Evolutionary conservation across 30 jellyfish, hydroid and myxozoan species (phyloP).

Genomic region (Nemopilema nomurai): DNA sequence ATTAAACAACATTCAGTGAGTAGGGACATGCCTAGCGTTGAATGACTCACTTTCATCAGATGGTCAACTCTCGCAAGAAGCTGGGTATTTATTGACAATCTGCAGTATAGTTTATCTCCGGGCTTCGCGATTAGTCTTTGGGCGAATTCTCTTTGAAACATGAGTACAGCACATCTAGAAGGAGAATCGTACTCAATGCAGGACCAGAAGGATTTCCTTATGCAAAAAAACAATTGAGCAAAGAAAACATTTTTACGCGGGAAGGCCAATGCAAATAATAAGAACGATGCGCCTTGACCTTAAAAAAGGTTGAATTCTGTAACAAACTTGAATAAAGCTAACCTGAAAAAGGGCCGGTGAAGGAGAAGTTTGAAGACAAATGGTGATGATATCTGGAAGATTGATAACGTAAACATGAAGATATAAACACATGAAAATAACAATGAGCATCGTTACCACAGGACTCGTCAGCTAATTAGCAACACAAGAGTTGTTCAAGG

Average conservation of each 20-base stretch:
- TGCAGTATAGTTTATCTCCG: constrained; percentile 91
- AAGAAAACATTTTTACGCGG: background rate
- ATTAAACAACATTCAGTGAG: background rate
- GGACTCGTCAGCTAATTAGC: no score
- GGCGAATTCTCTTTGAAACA: constrained; percentile 99
- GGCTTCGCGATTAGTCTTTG: constrained; percentile 95
- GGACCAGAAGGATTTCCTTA: background rate
- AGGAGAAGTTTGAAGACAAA: constrained; percentile 91
- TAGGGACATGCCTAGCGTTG: background rate
- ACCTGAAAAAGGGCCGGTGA: constrained; percentile 98
- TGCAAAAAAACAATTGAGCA: background rate
- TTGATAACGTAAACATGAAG: background rate
- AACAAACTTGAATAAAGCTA: no score
- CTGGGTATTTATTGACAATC: constrained; percentile 93
- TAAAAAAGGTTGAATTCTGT: no score
- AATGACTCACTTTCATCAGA: constrained; percentile 82
- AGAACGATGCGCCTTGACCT: no score
- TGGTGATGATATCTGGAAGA: constrained; percentile 91
- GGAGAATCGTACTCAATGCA: background rate
- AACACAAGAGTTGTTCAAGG: no score
- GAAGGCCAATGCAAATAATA: no score
- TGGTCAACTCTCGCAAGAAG: constrained; percentile 95
- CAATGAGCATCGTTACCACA: no score
- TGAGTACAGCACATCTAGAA: constrained; percentile 90
- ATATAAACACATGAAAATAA: background rate